These are phyloP conservation scores for Cyanocitta stelleri DNA, from an alignment of 2,113 vertebrate genomes.

Conservation along the genomic window DNA sequence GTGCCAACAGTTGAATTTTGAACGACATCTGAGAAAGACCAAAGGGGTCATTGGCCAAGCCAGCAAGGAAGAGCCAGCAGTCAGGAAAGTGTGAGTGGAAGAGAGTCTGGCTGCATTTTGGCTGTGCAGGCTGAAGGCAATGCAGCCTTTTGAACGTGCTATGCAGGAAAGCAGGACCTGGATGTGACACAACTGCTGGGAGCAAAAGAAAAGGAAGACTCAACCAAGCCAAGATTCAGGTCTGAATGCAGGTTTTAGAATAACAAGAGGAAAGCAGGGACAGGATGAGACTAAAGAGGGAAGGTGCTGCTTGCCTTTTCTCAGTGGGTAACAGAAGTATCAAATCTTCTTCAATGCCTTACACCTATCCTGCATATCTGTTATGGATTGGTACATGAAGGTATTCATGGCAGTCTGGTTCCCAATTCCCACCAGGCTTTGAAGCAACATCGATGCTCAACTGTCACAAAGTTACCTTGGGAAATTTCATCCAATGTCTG, in stretches of 20 bases:
- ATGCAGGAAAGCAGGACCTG: not conserved
- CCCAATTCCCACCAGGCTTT: not conserved
- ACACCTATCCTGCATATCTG: not conserved
- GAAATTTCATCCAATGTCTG: not conserved
- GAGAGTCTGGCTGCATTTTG: not conserved
- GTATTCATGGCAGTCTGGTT: not conserved
- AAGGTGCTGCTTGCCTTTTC: not conserved
- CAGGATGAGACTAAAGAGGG: not conserved
- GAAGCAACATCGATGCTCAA: not conserved
- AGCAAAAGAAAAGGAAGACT: not conserved
- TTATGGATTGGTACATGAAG: not conserved
- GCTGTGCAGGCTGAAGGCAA: not conserved
- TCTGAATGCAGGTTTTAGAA: not conserved
- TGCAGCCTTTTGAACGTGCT: not conserved
- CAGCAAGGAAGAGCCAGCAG: not conserved
- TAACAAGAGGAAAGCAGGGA: not conserved
- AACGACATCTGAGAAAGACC: not conserved
- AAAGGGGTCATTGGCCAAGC: not conserved
- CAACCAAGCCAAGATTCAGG: not conserved
- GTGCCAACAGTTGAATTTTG: not conserved
- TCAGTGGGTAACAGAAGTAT: not conserved
- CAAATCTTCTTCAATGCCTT: not conserved
- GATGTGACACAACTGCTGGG: not conserved
- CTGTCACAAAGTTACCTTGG: not conserved
- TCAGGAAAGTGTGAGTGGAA: not conserved